Conservation (phyloP, 1,140 invertebrate genomes). For the Spodoptera litura region DNA sequence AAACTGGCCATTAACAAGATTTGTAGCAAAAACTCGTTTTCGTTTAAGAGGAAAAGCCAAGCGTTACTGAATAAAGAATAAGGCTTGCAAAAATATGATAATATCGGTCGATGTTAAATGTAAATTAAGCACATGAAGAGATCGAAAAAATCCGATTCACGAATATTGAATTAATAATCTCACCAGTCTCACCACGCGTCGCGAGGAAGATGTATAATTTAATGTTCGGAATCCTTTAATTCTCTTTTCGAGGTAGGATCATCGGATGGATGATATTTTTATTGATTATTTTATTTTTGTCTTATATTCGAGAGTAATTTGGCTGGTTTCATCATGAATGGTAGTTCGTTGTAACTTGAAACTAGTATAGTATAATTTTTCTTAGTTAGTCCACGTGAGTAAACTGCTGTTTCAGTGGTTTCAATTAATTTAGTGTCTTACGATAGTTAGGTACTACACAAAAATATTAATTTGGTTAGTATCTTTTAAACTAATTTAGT, state of each 20-base stretch:
- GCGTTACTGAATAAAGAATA: background rate
- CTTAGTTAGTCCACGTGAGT: too few species aligned
- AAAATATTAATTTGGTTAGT: too few species aligned
- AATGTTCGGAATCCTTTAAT: constrained; percentile 31
- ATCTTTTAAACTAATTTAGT: too few species aligned
- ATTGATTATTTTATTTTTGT: constrained; percentile 12
- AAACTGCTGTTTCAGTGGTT: too few species aligned
- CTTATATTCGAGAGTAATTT: background rate
- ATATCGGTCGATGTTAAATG: constrained; percentile 8
- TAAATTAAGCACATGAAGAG: constrained; percentile 32
- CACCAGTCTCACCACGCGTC: background rate
- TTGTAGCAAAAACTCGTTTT: too few species aligned
- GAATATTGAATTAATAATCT: constrained; percentile 34
- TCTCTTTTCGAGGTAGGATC: constrained; percentile 9
- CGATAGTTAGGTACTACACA: too few species aligned
- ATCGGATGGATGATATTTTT: constrained; percentile 14
- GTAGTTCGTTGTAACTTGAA: too few species aligned
- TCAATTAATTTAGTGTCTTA: too few species aligned
- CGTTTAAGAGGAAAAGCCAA: background rate
- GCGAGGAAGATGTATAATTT: constrained; percentile 16
- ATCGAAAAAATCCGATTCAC: constrained; percentile 20
- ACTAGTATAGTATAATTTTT: too few species aligned
- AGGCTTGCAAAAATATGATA: background rate
- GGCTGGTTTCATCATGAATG: too few species aligned
- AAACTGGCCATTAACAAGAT: too few species aligned